Evolutionary conservation across 2,113 vertebrate genomes (phyloP).

Genomic region (Saguinus midas): DNA sequence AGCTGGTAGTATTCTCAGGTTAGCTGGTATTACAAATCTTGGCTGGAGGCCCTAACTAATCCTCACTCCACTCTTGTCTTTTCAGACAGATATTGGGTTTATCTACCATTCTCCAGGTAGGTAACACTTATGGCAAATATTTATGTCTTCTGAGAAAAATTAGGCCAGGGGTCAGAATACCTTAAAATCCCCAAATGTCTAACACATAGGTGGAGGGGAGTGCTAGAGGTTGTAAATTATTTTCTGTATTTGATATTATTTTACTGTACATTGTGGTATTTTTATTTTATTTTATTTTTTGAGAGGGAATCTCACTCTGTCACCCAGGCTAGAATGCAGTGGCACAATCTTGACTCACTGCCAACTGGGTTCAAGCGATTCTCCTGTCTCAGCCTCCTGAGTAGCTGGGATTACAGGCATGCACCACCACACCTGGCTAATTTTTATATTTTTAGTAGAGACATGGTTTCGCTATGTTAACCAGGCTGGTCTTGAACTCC

Average conservation of each 20-base stretch:
- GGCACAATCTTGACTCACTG: no score
- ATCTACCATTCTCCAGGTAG: constrained; percentile 80
- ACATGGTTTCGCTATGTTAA: no score
- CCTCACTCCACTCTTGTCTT: constrained; percentile 30
- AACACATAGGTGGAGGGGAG: not conserved
- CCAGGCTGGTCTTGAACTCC: no score
- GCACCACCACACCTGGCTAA: no score
- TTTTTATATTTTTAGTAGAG: no score
- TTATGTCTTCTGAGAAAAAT: not conserved
- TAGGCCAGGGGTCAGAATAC: not conserved
- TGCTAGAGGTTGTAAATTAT: not conserved
- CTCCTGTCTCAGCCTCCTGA: no score
- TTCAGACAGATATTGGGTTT: constrained; percentile 80
- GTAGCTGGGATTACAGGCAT: no score
- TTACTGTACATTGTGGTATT: not conserved
- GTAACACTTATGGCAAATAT: not conserved
- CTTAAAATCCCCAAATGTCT: not conserved
- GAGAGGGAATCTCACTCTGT: no score
- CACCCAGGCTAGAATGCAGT: no score
- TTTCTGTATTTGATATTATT: not conserved
- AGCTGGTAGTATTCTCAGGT: not conserved
- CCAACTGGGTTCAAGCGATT: no score
- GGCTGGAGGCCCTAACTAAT: not conserved
- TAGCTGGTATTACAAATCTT: not conserved
- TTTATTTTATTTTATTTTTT: not conserved